Base-by-base conservation (phyloP, 2,888 invertebrate species). In the Ferdinandea cuprea region DNA sequence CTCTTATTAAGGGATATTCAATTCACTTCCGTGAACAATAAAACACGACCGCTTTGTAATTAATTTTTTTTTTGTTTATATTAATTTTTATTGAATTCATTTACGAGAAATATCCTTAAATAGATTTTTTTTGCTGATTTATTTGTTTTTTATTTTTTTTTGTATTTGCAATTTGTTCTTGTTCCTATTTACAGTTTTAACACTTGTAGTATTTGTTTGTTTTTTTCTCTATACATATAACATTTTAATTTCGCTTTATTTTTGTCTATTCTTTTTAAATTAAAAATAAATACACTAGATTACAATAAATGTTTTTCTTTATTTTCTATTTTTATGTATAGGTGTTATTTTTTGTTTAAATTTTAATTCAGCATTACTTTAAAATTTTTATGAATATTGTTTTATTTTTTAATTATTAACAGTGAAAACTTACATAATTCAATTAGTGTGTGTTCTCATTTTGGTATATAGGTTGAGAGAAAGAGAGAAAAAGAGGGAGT, bases 371-470 rank as follows among this genome's bases (percentile, higher is more conserved):
- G 84, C 81, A 85, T 85, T 71, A 59, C 48, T 72, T 74, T 71
- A 71, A 78, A 59, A 59, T 52, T 61, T n/a, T 69, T 69, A 77
- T 71, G 71, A 81, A 66, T 68, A 46, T 52, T 68, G 11, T 44
- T 52, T 66, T 58, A 72, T 58, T 73, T 68, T 72, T 65, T 73
- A 76, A 73, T 73, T 69, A 42, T 40, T 79, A 78, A 76, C 85
- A 69, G 68, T 73, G 68, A 69, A 83, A 78, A 83, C 65, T 74
- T 78, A 61, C 66, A 40, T 48, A 73, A 66, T 59, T 54, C 50
- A 42, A 73, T 71, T 30, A 87, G 85, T 88, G 19, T 42, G 3
- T 87, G 85, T 88, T 87, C 88, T 52, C 59, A 76, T 56, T 74
- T 74, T 69, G 69, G 85, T 86, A 80, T 69, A 32, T 85, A 69